phyloP scores from a whole-genome alignment of 2,113 vertebrate species.

The Apodemus sylvaticus region DNA sequence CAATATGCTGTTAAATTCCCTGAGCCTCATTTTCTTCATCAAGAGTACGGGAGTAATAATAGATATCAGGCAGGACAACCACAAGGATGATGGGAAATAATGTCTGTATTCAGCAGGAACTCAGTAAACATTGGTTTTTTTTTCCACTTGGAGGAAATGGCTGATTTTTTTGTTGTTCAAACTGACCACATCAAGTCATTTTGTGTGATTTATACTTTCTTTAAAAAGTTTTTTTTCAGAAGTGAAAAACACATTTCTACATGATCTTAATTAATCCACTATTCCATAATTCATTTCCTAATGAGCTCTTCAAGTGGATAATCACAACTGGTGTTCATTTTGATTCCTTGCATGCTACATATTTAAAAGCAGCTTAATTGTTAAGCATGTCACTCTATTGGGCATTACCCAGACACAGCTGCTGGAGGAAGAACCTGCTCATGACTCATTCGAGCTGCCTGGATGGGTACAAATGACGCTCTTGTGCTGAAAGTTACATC shows the following conservation, averaged over 20 bases:
- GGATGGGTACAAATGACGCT: constrained; percentile 4
- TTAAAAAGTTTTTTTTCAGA: constrained; percentile 37
- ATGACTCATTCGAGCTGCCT: not conserved
- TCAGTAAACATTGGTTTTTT: constrained; percentile 31
- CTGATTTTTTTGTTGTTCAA: not conserved
- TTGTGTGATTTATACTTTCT: constrained; percentile 7
- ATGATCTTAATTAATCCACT: constrained; percentile 60
- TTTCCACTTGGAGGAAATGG: constrained; percentile 39
- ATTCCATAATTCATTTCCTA: constrained; percentile 72
- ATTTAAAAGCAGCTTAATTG: constrained; percentile 64
- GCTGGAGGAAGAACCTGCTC: constrained; percentile 43
- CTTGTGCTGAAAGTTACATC: not conserved
- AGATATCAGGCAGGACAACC: not conserved
- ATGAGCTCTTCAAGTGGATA: constrained; percentile 73
- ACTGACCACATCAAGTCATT: not conserved
- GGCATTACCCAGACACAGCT: constrained; percentile 42
- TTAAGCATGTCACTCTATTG: constrained; percentile 47
- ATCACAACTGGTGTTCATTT: constrained; percentile 59
- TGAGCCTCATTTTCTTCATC: constrained; percentile 46
- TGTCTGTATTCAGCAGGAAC: not conserved
- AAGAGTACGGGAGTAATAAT: constrained; percentile 16
- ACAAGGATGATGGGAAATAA: constrained; percentile 34
- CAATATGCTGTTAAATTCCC: constrained; percentile 33
- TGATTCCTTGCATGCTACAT: constrained; percentile 40
- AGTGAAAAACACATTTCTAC: constrained; percentile 57